Evolutionary conservation across 1,140 invertebrate species (phyloP).

Genomic region (Brachionus sp.): DNA sequence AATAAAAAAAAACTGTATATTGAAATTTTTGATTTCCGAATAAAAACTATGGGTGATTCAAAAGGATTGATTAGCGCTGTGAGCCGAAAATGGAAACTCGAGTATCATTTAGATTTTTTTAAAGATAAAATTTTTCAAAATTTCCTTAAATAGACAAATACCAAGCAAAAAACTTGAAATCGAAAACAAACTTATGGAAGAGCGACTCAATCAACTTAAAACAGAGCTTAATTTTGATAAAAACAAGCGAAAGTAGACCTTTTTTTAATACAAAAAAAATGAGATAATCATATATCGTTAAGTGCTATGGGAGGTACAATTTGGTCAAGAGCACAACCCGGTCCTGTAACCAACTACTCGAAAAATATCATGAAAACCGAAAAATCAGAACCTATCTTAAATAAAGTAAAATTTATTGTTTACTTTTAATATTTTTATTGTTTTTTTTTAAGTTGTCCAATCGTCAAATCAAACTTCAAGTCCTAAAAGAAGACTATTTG

Average conservation of each 20-base stretch:
- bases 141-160: constrained; percentile 32
- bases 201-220: constrained; percentile 54
- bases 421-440: neutral
- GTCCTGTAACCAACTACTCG: constrained; percentile 53
- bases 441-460: neutral
- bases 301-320: constrained; percentile 54
- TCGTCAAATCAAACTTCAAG: constrained; percentile 39
- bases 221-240: constrained; percentile 57
- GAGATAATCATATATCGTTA: constrained; percentile 26
- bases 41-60: neutral
- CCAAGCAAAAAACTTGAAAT: constrained; percentile 53
- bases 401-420: neutral
- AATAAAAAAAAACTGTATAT: neutral
- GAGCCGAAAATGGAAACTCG: constrained; percentile 41
- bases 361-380: constrained; percentile 51
- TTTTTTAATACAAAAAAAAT: neutral
- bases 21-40: neutral
- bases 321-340: constrained; percentile 54
- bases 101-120: neutral
- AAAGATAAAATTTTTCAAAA: neutral
- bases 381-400: neutral
- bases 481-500: constrained; percentile 46
- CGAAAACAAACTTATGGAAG: constrained; percentile 58
- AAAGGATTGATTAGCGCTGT: constrained; percentile 21
- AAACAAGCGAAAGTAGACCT: constrained; percentile 56